Evolutionary conservation across 2,797 vertebrate species (phyloP), one percentile per base, ranked within the genome.

Genomic region (Dendrocincla tyrannina): DNA sequence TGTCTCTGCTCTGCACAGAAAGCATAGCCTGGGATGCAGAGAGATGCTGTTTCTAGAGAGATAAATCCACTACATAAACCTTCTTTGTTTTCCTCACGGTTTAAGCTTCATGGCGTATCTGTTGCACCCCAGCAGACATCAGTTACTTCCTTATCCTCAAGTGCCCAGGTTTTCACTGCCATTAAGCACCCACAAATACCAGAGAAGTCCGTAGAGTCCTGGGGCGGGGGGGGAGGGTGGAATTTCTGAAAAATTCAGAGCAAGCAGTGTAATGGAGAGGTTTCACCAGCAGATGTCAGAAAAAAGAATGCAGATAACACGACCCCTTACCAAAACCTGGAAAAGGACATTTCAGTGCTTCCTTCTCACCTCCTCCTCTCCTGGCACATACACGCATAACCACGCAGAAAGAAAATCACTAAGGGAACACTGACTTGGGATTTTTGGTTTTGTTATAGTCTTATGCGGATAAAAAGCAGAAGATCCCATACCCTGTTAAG

Each of bases 271-370:
- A 91, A 86, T 95, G 62, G 88, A 84, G 73, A 56, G 33, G 46
- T 76, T 90, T 88, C 88, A 76, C 96, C 96, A 86, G 91, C 86
- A 96, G 96, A 79, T 97, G 96, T 94, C 94, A 96, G 94, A 79
- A 91, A 62, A 39, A 47, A 78, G 79, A 88, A 64, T 0, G 4
- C 25, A 41, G 46, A 13, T 13, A 73, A 32, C 9, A 17, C 32
- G 23, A 4, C 0, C 0, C 39, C 20, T 50, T 46, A 46, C 11
- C 39, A 73, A 64, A 66, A 35, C 42, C 32, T 63, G 41, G 9
- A 56, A 62, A 86, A 44, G 28, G 19, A 37, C 22, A 3, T 64
- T 72, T 77, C 9, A 2, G 15, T 41, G 27, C 47, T 47, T 81
- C 49, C 42, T 49, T 67, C 28, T 66, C 39, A 23, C 4, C 17